Evolutionary conservation across 2,888 invertebrate species (phyloP), one percentile per base, ranked within the genome.

Genomic region (Machimus rusticus): DNA sequence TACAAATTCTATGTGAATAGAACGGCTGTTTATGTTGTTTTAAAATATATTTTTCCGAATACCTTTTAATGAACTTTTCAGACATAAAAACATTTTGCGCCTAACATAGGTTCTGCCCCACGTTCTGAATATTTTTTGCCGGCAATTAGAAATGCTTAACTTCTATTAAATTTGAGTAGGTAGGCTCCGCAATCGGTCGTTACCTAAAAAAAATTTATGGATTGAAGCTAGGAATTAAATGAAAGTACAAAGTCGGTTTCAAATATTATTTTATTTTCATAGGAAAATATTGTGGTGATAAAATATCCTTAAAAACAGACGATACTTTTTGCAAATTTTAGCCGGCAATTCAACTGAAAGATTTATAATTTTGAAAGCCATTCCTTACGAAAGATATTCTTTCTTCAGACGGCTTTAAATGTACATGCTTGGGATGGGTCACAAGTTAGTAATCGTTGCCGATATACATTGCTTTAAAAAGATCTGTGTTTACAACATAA

Each of bases 271-370:
- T 82, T 82, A 82, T 82, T 82, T 82, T 82, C 37, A 57, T 82
- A 57, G 82, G 82, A 82, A 82, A 82, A 82, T 82, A 82, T 19
- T 82, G 79, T 82, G 57, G 37, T 82, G 37, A 82, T 57, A 82
- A 82, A 82, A 82, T 57, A 82, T 82, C 57, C 34, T 82, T 82
- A 82, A 82, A 82, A 82, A 82, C 82, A 57, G 82, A 82, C 37
- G 57, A 51, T 46, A 57, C 14, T 55, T 55, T 82, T 31, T 55
- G 82, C 82, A n/a, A 82, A 82, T 82, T 28, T 51, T 51, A 57
- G 43, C 46, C n/a, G 34, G 55, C 28, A 57, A 46, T 46, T 79
- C 19, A 79, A 79, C 79, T 79, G 23, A 79, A 79, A 79, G 46
- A 16, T 14, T 77, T 46, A 43, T 78, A 79, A 79, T 79, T 79